Conservation (phyloP, 35 echinoderm and acorn worm species). For the Lytechinus variegatus region DNA sequence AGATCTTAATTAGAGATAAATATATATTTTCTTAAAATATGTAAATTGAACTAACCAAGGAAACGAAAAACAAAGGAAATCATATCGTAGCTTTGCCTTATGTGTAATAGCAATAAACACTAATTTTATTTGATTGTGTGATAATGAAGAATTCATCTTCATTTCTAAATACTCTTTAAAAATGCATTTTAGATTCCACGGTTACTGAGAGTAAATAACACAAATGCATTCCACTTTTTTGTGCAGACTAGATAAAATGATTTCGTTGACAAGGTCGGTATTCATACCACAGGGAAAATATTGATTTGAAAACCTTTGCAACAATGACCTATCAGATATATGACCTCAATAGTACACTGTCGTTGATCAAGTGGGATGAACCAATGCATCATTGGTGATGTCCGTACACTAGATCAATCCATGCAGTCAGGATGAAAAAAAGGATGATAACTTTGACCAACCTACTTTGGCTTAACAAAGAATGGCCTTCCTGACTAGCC, state of each 20-base stretch:
- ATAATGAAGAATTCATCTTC: no score
- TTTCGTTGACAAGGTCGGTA: not conserved
- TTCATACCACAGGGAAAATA: not conserved
- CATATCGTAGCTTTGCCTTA: no score
- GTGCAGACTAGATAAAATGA: not conserved
- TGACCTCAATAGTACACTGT: not conserved
- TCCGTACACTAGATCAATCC: not conserved
- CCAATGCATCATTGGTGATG: not conserved
- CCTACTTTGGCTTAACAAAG: not conserved
- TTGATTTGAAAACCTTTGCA: not conserved
- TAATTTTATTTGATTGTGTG: no score
- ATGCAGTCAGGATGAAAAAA: not conserved
- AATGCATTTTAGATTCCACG: not conserved
- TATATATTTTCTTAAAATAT: no score
- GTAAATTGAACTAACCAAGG: no score
- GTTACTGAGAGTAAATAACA: not conserved
- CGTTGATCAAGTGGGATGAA: no score
- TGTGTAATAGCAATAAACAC: no score
- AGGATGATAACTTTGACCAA: not conserved
- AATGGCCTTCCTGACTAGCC: not conserved
- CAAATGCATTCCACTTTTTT: not conserved
- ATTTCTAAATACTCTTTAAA: not conserved
- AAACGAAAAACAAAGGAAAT: no score
- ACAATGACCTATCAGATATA: not conserved
- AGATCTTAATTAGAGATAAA: no score